These are phyloP conservation scores for Nymphicus hollandicus DNA, from an alignment of 2,113 vertebrate genomes.

Conservation along the genomic window DNA sequence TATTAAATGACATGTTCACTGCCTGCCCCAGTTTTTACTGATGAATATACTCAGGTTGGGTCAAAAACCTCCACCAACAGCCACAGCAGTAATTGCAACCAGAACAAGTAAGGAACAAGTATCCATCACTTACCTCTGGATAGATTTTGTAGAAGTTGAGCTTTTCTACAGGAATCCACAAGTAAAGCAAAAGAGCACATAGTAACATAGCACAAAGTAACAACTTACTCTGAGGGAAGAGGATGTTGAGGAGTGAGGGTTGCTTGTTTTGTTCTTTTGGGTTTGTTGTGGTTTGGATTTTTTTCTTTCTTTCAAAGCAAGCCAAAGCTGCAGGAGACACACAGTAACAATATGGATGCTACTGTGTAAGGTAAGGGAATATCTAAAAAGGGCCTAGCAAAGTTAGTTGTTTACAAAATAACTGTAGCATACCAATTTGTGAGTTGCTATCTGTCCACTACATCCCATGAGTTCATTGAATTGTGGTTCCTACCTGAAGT, in stretches of 20 bases:
- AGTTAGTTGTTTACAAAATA: neutral
- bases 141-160: neutral
- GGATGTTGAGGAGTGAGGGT: neutral
- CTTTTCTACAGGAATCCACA: neutral
- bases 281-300: neutral
- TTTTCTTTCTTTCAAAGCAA: neutral
- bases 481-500: too few relatives aligned
- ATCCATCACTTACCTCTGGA: too few relatives aligned
- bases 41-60: neutral
- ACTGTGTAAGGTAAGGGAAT: neutral
- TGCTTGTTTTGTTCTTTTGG: neutral
- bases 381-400: neutral
- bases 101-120: neutral
- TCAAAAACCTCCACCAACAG: neutral
- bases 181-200: neutral
- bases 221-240: neutral
- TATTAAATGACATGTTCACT: neutral
- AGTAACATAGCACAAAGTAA: neutral
- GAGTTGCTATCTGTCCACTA: neutral
- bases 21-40: neutral
- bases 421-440: accelerated
- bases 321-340: neutral
- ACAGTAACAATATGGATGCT: neutral
- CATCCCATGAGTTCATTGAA: accelerated
- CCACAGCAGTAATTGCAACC: neutral